Percentiles rank a stretch among this genome's conserved stretches.
Evolutionary conservation across 2,113 vertebrate genomes (phyloP).

Genomic region (Chinchilla lanigera): DNA sequence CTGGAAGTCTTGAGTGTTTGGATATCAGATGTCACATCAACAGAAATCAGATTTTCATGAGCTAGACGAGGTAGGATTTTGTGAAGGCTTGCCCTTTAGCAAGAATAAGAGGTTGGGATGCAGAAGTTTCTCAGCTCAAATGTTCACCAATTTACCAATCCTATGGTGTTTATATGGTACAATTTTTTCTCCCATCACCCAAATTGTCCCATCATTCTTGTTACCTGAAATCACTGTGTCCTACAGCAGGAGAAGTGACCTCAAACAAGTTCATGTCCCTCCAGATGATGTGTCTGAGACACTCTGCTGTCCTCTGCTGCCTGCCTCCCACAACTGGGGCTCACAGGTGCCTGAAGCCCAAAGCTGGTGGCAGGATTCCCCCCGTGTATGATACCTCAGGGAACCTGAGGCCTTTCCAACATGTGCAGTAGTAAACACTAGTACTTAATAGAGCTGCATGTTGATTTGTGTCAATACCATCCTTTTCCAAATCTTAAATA

Average conservation of each 20-base stretch:
- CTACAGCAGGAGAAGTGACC: neutral
- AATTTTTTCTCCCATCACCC: neutral
- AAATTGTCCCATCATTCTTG: neutral
- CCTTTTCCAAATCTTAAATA: neutral
- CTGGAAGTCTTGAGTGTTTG: neutral
- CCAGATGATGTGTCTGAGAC: rapidly evolving
- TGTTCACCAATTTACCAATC: neutral
- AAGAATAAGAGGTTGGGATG: neutral
- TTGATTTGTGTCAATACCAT: neutral
- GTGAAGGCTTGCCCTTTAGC: rapidly evolving
- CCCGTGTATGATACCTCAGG: rapidly evolving
- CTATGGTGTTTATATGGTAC: neutral
- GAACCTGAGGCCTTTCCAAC: rapidly evolving
- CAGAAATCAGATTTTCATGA: neutral
- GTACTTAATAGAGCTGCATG: neutral
- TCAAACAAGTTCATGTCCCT: no score
- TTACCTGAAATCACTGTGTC: neutral
- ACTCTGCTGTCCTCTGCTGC: neutral
- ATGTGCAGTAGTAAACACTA: rapidly evolving
- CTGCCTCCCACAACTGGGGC: rapidly evolving
- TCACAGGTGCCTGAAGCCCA: neutral
- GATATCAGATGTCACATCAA: neutral
- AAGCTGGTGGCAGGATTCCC: rapidly evolving
- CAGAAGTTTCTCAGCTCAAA: neutral
- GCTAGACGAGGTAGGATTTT: rapidly evolving